Base-by-base conservation (phyloP, 2,888 invertebrate species). In the Drosophila melanosoma region DNA sequence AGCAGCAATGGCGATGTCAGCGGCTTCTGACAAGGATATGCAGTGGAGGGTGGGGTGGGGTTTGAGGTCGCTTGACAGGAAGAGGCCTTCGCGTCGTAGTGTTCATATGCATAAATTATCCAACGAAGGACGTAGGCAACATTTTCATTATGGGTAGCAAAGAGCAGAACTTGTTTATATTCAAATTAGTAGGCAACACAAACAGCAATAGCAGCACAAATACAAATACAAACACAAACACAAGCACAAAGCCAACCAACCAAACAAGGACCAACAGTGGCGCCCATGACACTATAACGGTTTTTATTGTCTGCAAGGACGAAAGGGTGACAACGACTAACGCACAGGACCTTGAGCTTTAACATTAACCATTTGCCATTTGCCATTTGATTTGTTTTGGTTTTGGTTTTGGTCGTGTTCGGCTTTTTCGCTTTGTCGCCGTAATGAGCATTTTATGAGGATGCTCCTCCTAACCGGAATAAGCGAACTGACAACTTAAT, bases 171-270 rank as follows among this genome's bases (percentile, higher is more conserved):
- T 87, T 87, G 87, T 87, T 87, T 87, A 89, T 87, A 87, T 87
- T 87, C 82, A 87, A 89, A 87, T 89, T 87, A 87, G 86, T 87
- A 87, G 87, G 88, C 89, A 89, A 75, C 83, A 72, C 79, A 87
- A 80, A 87, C 75, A 87, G 40, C 4, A 35, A 57, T 20, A 7
- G 45, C 11, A 42, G 26, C 26, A 26, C 3, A 20, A 23, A 15
- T 23, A 42, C 10, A 74, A 15, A 26, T 26, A 26, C 26, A 68
- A 51, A 70, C 26, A 42, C 57, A 23, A 42, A 52, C 33, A 23
- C 48, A 52, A 51, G 36, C 40, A 26, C 63, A 59, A 64, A 63
- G 57, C 54, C 23, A 40, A 65, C 54, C 23, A 40, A 65, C 54
- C 40, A 57, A 57, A 56, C 40, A 63, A 53, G 58, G 51, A 51